Base-by-base conservation (phyloP, 2,888 invertebrate species). In the Netelia melanura region DNA sequence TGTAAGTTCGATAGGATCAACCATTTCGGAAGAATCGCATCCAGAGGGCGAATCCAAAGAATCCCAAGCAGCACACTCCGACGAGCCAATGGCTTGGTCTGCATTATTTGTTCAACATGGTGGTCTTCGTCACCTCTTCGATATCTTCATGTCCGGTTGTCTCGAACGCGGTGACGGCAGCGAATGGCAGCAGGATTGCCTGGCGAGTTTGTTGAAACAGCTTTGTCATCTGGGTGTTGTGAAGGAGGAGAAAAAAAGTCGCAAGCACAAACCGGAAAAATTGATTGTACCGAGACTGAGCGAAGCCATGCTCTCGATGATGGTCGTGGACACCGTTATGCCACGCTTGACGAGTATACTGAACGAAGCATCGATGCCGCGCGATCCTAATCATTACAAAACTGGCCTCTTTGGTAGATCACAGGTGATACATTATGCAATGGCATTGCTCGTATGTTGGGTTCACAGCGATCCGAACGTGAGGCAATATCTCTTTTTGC, bases 101-200 rank as follows among this genome's bases (percentile, higher is more conserved):
- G 96, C 96, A 84, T 94, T 96, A 87, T 98, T 98, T 91, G 97
- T 98, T 48, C 97, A 97, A 90, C 97, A 97, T 89, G 98, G 98
- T 14, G 98, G 98, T 0, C 94, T 99, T 87, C 95, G 97, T 83
- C 97, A 98, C 94, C 94, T 98, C 48, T 98, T 98, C 92, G 97
- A 98, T 92, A 98, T 98, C 87, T 98, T 98, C 94, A 97, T 98
- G 96, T 98, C 97, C 48, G 98, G 97, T 95, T 94, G 95, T 85
- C 93, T 95, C 30, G 96, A 96, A 77, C 95, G 95, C 52, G 96
- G 96, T 30, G 96, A 97, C 75, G 97, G 98, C 87, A 96, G 96
- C 89, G 98, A 98, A 94, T 99, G 99, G 99, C 96, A 98, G 78
- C 98, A 98, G 92, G 99, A 99, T 92, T 98, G 98, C 91, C 94